Percentiles rank a stretch among this genome's conserved stretches.
phyloP scores from a whole-genome alignment of 2,113 vertebrate species.

The Lamprotornis superbus region DNA sequence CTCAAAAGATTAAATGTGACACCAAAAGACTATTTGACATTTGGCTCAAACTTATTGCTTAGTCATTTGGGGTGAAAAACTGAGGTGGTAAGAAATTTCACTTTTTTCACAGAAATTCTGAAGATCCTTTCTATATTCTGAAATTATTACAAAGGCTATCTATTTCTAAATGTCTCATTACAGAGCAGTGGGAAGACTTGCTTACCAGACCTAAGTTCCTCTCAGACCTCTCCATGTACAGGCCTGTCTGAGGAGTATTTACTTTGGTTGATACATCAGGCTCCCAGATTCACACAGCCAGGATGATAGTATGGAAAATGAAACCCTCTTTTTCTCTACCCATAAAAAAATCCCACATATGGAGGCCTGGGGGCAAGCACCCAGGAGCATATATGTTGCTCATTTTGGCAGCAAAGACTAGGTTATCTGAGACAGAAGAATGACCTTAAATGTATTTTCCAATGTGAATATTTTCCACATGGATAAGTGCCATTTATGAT shows the following conservation, averaged over 20 bases:
- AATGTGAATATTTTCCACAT: background rate
- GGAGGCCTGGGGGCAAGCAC: no score
- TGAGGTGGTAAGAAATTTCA: background rate
- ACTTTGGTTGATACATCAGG: accelerated
- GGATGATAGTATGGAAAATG: accelerated
- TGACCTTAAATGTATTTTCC: background rate
- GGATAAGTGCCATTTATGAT: background rate
- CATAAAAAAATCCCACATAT: background rate
- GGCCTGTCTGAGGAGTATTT: background rate
- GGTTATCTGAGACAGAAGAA: background rate
- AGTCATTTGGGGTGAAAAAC: background rate
- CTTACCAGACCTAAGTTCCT: background rate
- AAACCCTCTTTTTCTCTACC: background rate
- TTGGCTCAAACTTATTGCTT: background rate
- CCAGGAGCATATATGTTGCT: accelerated
- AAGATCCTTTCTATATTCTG: background rate
- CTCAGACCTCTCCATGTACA: background rate
- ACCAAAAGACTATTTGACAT: background rate
- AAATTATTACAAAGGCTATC: background rate
- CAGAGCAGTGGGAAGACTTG: background rate
- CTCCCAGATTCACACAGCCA: background rate
- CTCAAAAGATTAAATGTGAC: background rate
- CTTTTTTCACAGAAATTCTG: background rate
- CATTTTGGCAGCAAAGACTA: background rate
- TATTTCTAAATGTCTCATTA: background rate